Conservation (phyloP, 2,797 vertebrate genomes). For the Urocyon cinereoargenteus region DNA sequence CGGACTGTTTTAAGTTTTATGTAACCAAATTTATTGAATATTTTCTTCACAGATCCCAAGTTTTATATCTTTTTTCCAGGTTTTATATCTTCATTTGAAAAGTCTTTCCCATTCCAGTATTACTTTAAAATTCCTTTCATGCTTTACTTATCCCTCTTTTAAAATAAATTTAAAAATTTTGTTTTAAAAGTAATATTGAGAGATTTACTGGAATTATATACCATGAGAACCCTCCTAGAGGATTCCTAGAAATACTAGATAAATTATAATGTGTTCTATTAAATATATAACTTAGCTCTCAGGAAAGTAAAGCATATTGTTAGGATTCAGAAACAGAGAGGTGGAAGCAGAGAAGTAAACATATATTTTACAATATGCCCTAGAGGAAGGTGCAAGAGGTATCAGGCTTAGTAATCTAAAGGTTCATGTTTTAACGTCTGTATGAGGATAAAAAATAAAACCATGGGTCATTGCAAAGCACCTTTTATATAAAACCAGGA, state of each 20-base stretch:
- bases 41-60: background rate
- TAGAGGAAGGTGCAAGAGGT: background rate
- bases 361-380: background rate
- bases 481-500: background rate
- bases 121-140: background rate
- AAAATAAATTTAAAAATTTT: background rate
- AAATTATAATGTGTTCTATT: background rate
- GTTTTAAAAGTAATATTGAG: slow-evolving; percentile 53
- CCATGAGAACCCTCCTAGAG: background rate
- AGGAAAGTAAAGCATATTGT: background rate
- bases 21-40: slow-evolving; percentile 45
- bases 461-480: background rate
- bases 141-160: background rate
- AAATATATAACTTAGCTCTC: background rate
- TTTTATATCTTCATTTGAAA: slow-evolving; percentile 24
- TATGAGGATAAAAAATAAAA: background rate
- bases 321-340: background rate
- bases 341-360: background rate
- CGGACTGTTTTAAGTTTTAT: slow-evolving; percentile 58
- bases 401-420: background rate
- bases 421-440: background rate
- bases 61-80: slow-evolving; percentile 9
- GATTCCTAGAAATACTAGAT: slow-evolving; percentile 16
- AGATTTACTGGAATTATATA: background rate
- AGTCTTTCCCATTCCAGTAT: background rate